Evolutionary conservation across 1,140 invertebrate species (phyloP).

Genomic region (Leucophenga varia): DNA sequence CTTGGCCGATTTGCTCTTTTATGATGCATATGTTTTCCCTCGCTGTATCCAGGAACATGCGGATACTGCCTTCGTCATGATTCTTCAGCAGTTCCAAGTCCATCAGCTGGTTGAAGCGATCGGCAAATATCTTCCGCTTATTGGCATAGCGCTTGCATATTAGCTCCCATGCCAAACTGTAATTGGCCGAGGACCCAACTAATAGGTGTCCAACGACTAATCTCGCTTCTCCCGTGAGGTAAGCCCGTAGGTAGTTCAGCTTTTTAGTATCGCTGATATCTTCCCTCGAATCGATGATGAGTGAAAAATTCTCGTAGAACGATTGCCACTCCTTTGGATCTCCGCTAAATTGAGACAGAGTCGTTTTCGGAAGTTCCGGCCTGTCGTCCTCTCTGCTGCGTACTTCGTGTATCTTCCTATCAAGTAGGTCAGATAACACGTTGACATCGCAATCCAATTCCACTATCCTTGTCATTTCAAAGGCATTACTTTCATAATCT

Average conservation of each 20-base stretch:
- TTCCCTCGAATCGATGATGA: too few relatives aligned
- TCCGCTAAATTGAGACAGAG: not conserved
- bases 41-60: not conserved
- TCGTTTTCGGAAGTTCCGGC: too few relatives aligned
- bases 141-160: too few relatives aligned
- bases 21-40: conserved; percentile 1
- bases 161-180: too few relatives aligned
- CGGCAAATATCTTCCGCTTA: not conserved
- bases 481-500: too few relatives aligned
- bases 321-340: not conserved
- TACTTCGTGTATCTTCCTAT: not conserved
- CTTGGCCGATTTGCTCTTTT: not conserved
- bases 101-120: not conserved
- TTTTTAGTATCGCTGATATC: too few relatives aligned
- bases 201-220: too few relatives aligned
- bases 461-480: too few relatives aligned
- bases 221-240: too few relatives aligned
- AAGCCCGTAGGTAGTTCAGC: too few relatives aligned
- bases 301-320: not conserved
- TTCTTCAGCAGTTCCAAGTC: not conserved
- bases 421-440: not conserved
- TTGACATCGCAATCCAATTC: not conserved
- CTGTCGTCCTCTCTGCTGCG: not conserved
- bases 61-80: not conserved
- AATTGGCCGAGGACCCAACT: too few relatives aligned